These are phyloP conservation scores for Hippocampus zosterae DNA, from an alignment of 2,113 vertebrate genomes.

Conservation along the genomic window DNA sequence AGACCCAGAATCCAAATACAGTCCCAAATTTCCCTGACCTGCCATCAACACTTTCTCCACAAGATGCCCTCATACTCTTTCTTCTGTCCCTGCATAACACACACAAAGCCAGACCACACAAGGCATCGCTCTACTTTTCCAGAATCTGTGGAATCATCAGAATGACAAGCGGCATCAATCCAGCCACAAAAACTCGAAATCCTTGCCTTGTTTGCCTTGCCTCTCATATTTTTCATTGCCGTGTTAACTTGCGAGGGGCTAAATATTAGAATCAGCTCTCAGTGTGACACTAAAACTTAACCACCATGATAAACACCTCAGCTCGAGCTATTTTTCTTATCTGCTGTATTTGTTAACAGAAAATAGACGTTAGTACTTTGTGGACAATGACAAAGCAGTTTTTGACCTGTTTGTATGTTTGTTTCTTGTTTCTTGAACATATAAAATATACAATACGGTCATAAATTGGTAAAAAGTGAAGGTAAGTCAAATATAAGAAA, in stretches of 20 bases:
- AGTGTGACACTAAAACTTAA: too few relatives aligned
- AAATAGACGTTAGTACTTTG: too few relatives aligned
- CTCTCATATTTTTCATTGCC: background rate
- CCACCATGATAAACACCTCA: too few relatives aligned
- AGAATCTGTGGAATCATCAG: background rate
- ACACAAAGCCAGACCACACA: background rate
- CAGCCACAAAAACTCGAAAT: background rate
- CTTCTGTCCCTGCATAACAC: background rate
- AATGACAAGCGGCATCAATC: background rate
- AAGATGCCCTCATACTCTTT: slow-evolving; percentile 10
- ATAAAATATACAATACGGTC: too few relatives aligned
- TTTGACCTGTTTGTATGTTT: too few relatives aligned
- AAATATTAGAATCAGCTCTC: background rate
- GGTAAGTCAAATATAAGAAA: too few relatives aligned
- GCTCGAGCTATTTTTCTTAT: too few relatives aligned
- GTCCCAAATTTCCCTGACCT: background rate
- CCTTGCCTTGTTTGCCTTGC: background rate
- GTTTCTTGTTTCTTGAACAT: too few relatives aligned
- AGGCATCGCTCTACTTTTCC: background rate
- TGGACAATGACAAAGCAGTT: too few relatives aligned
- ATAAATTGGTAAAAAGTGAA: too few relatives aligned
- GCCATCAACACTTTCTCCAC: slow-evolving; percentile 8
- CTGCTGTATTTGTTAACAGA: too few relatives aligned
- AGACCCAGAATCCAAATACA: background rate
- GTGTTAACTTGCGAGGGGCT: background rate